Percentiles rank a stretch among this genome's conserved stretches.
Evolutionary conservation across 2,797 vertebrate genomes (phyloP).

Genomic region (Thamnophis elegans): DNA sequence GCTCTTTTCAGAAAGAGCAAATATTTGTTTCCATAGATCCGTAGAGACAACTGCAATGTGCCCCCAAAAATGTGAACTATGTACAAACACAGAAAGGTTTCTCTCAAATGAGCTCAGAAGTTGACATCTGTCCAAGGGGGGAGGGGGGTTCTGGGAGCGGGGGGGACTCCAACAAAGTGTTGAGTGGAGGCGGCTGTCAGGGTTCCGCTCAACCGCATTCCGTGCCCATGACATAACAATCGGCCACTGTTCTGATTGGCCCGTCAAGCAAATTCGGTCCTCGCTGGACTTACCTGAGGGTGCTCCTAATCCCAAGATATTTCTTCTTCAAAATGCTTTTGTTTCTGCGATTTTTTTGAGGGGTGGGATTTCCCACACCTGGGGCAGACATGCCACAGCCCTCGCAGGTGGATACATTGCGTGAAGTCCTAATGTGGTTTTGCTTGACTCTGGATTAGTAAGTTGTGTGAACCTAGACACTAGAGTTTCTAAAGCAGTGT

Average conservation of each 20-base stretch:
- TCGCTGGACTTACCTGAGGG: background rate
- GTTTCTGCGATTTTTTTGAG: background rate
- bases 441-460: background rate
- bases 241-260: background rate
- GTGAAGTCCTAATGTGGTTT: background rate
- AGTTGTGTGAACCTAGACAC: background rate
- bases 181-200: background rate
- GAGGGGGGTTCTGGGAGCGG: rapidly evolving
- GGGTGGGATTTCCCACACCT: background rate
- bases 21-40: background rate
- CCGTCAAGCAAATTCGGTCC: background rate
- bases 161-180: background rate
- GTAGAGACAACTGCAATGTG: background rate
- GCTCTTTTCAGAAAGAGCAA: background rate
- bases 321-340: background rate
- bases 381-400: background rate
- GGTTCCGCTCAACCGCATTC: background rate
- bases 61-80: background rate
- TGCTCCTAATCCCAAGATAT: background rate
- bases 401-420: too few species aligned
- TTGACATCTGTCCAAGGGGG: background rate
- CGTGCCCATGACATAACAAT: background rate
- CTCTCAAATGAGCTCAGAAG: background rate
- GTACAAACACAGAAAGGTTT: background rate
- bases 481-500: too few species aligned